These are phyloP conservation scores for Crotalus helleri DNA, from an alignment of 2,113 vertebrate genomes.

Conservation along the genomic window DNA sequence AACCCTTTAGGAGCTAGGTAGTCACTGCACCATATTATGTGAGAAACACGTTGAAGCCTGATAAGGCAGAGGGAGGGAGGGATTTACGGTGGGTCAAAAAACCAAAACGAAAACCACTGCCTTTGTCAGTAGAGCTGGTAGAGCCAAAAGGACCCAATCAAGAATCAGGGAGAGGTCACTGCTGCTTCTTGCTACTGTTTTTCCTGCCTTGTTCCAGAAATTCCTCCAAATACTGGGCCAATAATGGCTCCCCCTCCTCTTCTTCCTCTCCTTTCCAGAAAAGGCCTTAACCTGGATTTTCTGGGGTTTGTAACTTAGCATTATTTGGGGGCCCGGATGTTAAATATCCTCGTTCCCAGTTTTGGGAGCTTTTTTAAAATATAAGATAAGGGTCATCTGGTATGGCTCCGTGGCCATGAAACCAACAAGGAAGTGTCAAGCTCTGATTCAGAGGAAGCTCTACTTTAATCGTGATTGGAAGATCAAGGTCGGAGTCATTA, in stretches of 20 bases:
- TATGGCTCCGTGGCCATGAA: not conserved
- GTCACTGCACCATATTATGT: not conserved
- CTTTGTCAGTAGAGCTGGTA: not conserved
- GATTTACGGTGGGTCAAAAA: not conserved
- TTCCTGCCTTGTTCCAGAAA: not conserved
- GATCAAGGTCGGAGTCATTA: not conserved
- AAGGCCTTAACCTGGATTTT: not conserved
- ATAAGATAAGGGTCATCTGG: not conserved
- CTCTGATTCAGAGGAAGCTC: not conserved
- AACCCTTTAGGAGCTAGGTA: not conserved
- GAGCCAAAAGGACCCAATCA: not conserved
- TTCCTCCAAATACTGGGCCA: not conserved
- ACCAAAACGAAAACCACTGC: not conserved
- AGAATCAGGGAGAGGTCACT: not conserved
- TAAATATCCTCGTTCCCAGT: not conserved
- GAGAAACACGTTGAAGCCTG: not conserved
- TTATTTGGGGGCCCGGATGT: no score
- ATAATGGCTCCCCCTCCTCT: not conserved
- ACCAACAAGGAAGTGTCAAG: not conserved
- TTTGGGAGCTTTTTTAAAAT: not conserved
- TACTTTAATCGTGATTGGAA: not conserved
- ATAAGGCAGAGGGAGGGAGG: not conserved
- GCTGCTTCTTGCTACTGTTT: not conserved
- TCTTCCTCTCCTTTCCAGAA: not conserved
- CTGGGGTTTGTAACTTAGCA: no score